Percentiles rank a stretch among this genome's conserved stretches.
Evolutionary conservation across 2,888 invertebrate species (phyloP).

Genomic region (Cristatella mucedo): DNA sequence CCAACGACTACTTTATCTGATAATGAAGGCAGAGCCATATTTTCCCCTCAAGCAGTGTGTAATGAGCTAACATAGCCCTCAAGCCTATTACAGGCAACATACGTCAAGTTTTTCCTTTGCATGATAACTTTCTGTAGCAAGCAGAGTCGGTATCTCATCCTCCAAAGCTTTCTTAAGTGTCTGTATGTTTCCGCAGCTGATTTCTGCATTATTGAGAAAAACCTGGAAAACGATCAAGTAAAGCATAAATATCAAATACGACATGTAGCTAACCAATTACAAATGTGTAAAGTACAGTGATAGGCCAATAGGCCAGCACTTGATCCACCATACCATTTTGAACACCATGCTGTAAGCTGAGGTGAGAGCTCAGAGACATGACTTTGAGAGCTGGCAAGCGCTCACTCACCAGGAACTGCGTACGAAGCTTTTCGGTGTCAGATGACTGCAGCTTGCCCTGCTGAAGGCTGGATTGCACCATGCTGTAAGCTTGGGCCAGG

Average conservation of each 20-base stretch:
- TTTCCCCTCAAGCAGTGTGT: no score
- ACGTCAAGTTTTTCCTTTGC: conserved; percentile 36
- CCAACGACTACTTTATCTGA: no score
- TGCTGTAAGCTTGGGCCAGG: conserved; percentile 57
- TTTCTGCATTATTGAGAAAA: conserved; percentile 74
- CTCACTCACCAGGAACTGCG: conserved; percentile 51
- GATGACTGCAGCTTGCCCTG: conserved; percentile 59
- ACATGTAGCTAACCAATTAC: no score
- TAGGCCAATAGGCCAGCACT: no score
- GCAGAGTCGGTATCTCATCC: conserved; percentile 44
- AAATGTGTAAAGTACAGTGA: no score
- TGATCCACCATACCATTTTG: no score
- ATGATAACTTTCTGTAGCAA: conserved; percentile 9
- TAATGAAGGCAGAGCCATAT: no score
- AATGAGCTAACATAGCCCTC: no score
- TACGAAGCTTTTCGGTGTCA: conserved; percentile 49
- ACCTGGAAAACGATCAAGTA: conserved; percentile 52
- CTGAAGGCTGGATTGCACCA: conserved; percentile 60
- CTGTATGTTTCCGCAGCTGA: conserved; percentile 74
- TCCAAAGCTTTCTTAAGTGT: conserved; percentile 62
- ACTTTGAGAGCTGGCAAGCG: no score
- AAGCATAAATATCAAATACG: no score
- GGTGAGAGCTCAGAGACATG: no score
- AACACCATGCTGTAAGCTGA: no score
- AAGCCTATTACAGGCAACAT: conserved; percentile 12